Conservation (phyloP, 2,888 invertebrate species). For the Drosophila kanekoi region DNA sequence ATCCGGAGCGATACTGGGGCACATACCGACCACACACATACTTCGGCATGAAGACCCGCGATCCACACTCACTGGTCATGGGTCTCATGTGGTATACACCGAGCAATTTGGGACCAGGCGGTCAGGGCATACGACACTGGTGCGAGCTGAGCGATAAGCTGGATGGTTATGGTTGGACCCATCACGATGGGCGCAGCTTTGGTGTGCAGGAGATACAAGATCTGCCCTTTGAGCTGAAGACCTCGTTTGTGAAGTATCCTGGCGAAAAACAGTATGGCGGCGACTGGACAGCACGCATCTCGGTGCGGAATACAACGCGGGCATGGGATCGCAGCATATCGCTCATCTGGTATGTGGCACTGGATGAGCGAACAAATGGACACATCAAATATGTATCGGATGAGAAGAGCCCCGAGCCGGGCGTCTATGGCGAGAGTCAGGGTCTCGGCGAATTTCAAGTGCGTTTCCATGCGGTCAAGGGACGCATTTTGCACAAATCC, state of each 20-base stretch:
- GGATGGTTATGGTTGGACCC: conserved; percentile 94
- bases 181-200: conserved; percentile 96
- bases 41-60: conserved; percentile 95
- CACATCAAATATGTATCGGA: conserved; percentile 84
- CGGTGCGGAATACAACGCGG: conserved; percentile 85
- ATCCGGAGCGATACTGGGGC: conserved; percentile 96
- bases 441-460: conserved; percentile 91
- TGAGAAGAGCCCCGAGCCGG: conserved; percentile 83
- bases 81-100: conserved; percentile 99
- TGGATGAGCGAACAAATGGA: conserved; percentile 90
- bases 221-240: conserved; percentile 90
- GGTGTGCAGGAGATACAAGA: conserved; percentile 96
- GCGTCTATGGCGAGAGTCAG: conserved; percentile 89
- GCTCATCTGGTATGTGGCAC: conserved; percentile 92
- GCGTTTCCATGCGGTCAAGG: conserved; percentile 85
- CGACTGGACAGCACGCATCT: conserved; percentile 96
- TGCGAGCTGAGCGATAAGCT: conserved; percentile 95
- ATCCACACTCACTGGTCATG: conserved; percentile 94
- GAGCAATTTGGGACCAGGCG: conserved; percentile 88
- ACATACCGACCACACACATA: conserved; percentile 95
- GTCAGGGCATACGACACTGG: conserved; percentile 95
- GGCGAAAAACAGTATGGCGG: conserved; percentile 94
- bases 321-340: conserved; percentile 85
- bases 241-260: conserved; percentile 94
- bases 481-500: conserved; percentile 89